Base-by-base conservation (phyloP, 1,140 invertebrate species). In the Drosophila santomea region DNA sequence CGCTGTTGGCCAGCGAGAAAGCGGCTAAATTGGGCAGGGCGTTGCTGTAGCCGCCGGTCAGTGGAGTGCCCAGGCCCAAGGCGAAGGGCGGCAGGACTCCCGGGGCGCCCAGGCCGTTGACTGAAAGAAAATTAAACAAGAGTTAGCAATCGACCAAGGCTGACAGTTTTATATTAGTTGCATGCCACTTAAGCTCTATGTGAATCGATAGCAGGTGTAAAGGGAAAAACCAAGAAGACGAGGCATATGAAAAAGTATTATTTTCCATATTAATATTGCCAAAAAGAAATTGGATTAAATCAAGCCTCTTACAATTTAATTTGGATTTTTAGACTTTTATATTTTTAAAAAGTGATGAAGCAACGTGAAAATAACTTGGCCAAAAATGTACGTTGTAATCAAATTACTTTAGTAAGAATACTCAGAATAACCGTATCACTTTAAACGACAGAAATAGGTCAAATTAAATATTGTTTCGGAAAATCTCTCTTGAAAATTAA, bases 81-180 rank as follows among this genome's bases (percentile, higher is more conserved):
- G 94, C 96, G 91, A 98, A 98, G 44, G 97, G 97, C 57, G 96
- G 96, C 92, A 98, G 93, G 48, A 98, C 96, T 80, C 96, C 96
- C 45, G 96, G 95, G 78, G 95, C 95, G 91, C 96, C 96, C 94
- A 94, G 59, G 17, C 92, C 91, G 60, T 92, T 92, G 43, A 92
- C 91, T 92, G 55, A 36, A 78, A 73, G 6, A 10, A 39, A 79
- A 67, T 28, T 36, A 23, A 66, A 15, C 36, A 10, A 55, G 32
- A 66, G 62, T 72, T 23, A 64, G 7, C 57, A n/a, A 74, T 35
- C 10, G 17, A 44, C 20, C 32, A 17, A 1, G 36, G 43, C 36
- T 14, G 2, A 51, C 36, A 25, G 62, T 10, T 23, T 67, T 35
- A 35, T 36, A 20, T 60, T 61, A 55, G 45, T 83, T 69, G 74